Base-by-base conservation (phyloP, 2,113 vertebrate genomes). In the Neotragus moschatus region DNA sequence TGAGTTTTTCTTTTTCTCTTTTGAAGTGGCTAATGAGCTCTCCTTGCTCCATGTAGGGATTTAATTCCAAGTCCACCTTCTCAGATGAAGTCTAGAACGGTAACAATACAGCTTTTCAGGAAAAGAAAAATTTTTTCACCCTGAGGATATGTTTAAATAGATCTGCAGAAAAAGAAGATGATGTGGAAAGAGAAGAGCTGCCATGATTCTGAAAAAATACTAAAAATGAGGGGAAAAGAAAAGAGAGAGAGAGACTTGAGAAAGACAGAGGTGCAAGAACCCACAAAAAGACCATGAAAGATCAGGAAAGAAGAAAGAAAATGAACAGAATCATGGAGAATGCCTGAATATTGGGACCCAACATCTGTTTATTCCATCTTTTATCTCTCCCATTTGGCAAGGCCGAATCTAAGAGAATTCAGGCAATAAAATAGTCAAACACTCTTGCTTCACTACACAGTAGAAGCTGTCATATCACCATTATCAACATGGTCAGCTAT, bases 121-220 rank as follows among this genome's bases (percentile, higher is more conserved):
- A 36, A 73, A 39, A 60, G 4, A 75, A 39, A 15, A n/a, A 0
- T 11, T 43, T 49, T 77, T 95, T 45, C 39, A 88, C 12, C 28
- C 26, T 55, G 36, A 56, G 60, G 36, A 84, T 91, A 89, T 23
- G 15, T 80, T 96, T 97, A 84, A 96, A 94, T 85, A 84, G 95
- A 94, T 84, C 63, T 84, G 12, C 28, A 77, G 58, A 58, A 56
- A 84, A 93, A 28, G 47, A 53, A 58, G 49, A 30, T 39, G 16
- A 45, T 81, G 19, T 92, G 66, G 21, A 36, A 84, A 70, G 19
- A 36, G 33, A 80, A 79, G 47, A 61, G 19, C 28, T 55, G 39
- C 45, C 8, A 19, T 21, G 58, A 91, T 33, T 86, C 73, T 81
- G 56, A 33, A 12, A 56, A 92, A 79, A 95, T 43, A 21, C n/a